Percentiles rank a stretch among this genome's conserved stretches.
phyloP scores from a whole-genome alignment of 2,888 invertebrate species.

The Drosophila gaucha region DNA sequence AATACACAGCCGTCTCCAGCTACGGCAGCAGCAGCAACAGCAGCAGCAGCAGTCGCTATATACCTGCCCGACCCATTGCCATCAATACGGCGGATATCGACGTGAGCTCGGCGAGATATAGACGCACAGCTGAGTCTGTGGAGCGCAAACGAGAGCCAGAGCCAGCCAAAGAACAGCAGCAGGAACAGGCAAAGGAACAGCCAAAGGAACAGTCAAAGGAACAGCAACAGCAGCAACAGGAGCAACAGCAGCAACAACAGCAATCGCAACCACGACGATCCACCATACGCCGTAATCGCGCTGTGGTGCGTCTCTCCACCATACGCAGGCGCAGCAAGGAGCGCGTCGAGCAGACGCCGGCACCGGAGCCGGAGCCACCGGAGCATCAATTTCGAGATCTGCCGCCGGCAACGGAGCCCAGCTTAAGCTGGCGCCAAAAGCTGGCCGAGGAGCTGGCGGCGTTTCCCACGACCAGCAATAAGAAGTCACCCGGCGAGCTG shows the following conservation, averaged over 20 bases:
- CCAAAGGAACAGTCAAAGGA: conserved; percentile 59
- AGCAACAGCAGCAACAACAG: conserved; percentile 48
- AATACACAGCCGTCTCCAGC: conserved; percentile 83
- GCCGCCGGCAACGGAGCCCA: conserved; percentile 84
- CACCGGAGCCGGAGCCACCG: conserved; percentile 8
- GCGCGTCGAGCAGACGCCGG: conserved; percentile 32
- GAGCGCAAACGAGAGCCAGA: conserved; percentile 28
- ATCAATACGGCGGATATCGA: conserved; percentile 95
- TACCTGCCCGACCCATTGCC: conserved; percentile 88
- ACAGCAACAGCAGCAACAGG: conserved; percentile 74
- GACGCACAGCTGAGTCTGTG: conserved; percentile 45
- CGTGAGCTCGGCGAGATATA: conserved; percentile 89
- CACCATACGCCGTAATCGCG: conserved; percentile 89
- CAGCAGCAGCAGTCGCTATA: conserved; percentile 83
- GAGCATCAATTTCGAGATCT: conserved; percentile 66
- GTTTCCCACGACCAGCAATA: conserved; percentile 77
- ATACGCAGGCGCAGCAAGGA: conserved; percentile 84
- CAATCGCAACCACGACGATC: conserved; percentile 85
- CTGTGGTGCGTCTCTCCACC: conserved; percentile 91
- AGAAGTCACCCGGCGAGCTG: conserved; percentile 90
- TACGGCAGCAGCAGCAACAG: conserved; percentile 69
- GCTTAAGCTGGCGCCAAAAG: conserved; percentile 87
- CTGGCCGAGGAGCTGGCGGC: conserved; percentile 86
- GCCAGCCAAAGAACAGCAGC: conserved; percentile 16
- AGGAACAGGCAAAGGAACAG: conserved; percentile 53